Conservation (phyloP, 2,888 invertebrate species). For the Drosophila formosana region DNA sequence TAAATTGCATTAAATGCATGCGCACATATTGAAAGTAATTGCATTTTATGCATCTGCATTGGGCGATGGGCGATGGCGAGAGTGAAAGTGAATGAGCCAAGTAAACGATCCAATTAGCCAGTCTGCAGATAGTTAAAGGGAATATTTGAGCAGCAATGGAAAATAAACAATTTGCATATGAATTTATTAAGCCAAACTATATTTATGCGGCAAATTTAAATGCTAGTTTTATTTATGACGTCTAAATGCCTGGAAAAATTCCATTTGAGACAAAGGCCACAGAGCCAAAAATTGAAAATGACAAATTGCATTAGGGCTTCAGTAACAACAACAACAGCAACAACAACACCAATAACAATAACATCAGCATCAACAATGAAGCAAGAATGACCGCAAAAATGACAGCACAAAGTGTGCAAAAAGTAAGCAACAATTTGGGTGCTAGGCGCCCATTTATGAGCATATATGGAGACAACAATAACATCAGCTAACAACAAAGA, state of each 20-base stretch:
- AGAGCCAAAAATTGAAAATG: conserved; percentile 70
- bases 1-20: conserved; percentile 65
- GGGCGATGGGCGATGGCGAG: conserved; percentile 1
- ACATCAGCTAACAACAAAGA: conserved; percentile 25
- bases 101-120: conserved; percentile 48
- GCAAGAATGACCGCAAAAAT: conserved; percentile 66
- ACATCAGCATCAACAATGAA: conserved; percentile 25
- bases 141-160: conserved; percentile 14
- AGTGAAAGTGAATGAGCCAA: conserved; percentile 18
- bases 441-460: conserved; percentile 45
- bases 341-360: conserved; percentile 19
- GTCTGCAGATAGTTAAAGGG: conserved; percentile 9
- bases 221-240: conserved; percentile 66
- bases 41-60: conserved; percentile 47
- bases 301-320: conserved; percentile 73
- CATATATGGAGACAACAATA: conserved; percentile 53
- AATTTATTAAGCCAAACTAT: conserved; percentile 42
- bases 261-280: conserved; percentile 57
- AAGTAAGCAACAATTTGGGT: conserved; percentile 67
- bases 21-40: conserved; percentile 61
- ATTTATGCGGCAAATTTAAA: conserved; percentile 38
- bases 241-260: conserved; percentile 67
- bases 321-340: conserved; percentile 20
- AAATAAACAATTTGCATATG: conserved; percentile 38
- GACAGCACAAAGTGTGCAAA: conserved; percentile 67